Percentiles rank a stretch among this genome's conserved stretches.
Evolutionary conservation across 2,797 vertebrate genomes (phyloP).

Genomic region (Neoniphon sammara): DNA sequence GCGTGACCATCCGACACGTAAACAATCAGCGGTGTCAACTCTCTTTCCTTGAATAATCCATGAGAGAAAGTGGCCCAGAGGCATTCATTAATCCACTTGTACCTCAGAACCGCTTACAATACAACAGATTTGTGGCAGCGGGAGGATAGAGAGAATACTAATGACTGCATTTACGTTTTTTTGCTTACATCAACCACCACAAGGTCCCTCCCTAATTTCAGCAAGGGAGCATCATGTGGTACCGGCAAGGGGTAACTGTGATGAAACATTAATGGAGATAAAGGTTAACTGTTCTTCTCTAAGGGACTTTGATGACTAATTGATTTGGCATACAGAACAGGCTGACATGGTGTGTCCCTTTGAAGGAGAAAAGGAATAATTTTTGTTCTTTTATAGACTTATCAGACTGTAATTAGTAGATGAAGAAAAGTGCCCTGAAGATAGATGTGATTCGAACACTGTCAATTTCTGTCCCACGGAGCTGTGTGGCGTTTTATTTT

Average conservation of each 20-base stretch:
- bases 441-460: constrained; percentile 50
- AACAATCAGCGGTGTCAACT: constrained; percentile 44
- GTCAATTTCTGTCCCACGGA: constrained; percentile 40
- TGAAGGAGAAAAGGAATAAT: constrained; percentile 51
- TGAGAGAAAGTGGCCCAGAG: constrained; percentile 46
- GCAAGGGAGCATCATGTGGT: constrained; percentile 1
- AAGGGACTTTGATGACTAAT: constrained; percentile 77
- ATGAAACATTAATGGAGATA: constrained; percentile 81
- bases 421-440: constrained; percentile 56
- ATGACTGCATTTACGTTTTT: constrained; percentile 58
- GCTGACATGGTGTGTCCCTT: constrained; percentile 51
- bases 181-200: constrained; percentile 55
- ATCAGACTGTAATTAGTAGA: constrained; percentile 64
- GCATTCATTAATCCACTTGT: constrained; percentile 56
- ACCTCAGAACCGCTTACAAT: constrained; percentile 11
- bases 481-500: constrained; percentile 40
- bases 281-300: constrained; percentile 78
- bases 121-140: constrained; percentile 31
- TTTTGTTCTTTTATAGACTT: constrained; percentile 57
- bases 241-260: constrained; percentile 32
- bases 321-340: constrained; percentile 67
- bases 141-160: constrained; percentile 58
- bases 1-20: constrained; percentile 21
- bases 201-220: constrained; percentile 31
- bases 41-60: constrained; percentile 63